These are phyloP conservation scores for Agelastica alni DNA, from an alignment of 2,888 invertebrate species.

Conservation along the genomic window DNA sequence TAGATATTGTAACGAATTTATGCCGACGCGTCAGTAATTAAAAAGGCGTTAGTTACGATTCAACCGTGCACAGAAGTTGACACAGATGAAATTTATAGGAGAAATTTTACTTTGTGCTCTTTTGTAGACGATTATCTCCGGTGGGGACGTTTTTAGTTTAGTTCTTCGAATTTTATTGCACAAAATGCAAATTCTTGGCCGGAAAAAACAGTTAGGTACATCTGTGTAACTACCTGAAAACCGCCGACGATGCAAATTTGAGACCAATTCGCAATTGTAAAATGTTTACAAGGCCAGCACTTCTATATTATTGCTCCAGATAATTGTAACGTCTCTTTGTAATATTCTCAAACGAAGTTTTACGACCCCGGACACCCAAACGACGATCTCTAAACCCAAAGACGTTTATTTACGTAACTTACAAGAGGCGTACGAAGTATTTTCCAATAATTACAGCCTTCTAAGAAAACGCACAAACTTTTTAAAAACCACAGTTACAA, in stretches of 20 bases:
- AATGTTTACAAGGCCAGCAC: conserved; percentile 21
- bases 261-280: conserved; percentile 32
- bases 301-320: conserved; percentile 30
- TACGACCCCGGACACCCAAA: conserved; percentile 22
- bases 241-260: conserved; percentile 24
- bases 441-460: no score
- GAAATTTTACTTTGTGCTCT: background rate
- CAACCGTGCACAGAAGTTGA: no score
- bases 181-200: conserved; percentile 32
- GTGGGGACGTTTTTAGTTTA: conserved; percentile 24
- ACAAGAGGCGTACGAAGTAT: no score
- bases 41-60: no score
- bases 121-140: conserved; percentile 25
- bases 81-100: background rate
- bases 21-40: no score
- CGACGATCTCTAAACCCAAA: no score
- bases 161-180: conserved; percentile 34
- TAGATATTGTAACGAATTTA: no score
- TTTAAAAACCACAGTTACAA: no score
- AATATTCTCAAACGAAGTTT: conserved; percentile 20
- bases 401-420: no score
- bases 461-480: no score
- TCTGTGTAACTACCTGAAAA: conserved; percentile 22
- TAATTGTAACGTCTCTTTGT: conserved; percentile 30
- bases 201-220: conserved; percentile 24